Percentiles rank a stretch among this genome's conserved stretches.
phyloP scores from a whole-genome alignment of 2,113 vertebrate species.

The Toxotes chatareus region DNA sequence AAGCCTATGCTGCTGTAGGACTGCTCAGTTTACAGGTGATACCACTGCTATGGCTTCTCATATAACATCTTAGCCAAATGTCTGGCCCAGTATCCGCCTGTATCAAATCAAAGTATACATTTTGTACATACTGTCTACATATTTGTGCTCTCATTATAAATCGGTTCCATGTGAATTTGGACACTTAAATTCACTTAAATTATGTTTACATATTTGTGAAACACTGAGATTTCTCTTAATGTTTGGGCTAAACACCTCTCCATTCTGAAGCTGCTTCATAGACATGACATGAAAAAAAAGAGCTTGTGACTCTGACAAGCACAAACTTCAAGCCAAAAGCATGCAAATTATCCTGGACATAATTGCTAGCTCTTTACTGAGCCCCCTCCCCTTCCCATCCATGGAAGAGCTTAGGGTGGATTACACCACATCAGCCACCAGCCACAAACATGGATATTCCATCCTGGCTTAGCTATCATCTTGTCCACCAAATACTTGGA shows the following conservation, averaged over 20 bases:
- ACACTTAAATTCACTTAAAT: too few relatives aligned
- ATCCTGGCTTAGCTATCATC: slow-evolving; percentile 65
- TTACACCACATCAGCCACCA: slow-evolving; percentile 72
- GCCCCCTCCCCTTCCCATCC: slow-evolving; percentile 21
- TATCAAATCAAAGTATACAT: not conserved
- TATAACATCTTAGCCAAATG: not conserved
- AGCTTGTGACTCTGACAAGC: slow-evolving; percentile 5
- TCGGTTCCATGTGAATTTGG: not conserved
- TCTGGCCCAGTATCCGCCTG: not conserved
- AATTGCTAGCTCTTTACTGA: slow-evolving; percentile 24
- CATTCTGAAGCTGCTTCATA: not conserved
- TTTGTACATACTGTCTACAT: not conserved
- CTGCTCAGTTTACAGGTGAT: too few relatives aligned
- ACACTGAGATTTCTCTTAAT: not conserved
- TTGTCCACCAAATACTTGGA: slow-evolving; percentile 57
- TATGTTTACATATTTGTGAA: not conserved
- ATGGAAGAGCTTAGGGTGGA: slow-evolving; percentile 74
- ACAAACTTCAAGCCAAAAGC: slow-evolving; percentile 12
- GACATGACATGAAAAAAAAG: not conserved
- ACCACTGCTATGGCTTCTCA: too few relatives aligned
- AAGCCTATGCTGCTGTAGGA: too few relatives aligned
- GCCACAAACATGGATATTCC: slow-evolving; percentile 69
- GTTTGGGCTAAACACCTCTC: not conserved
- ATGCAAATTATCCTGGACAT: slow-evolving; percentile 26
- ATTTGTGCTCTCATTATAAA: not conserved